Base-by-base conservation (phyloP, 2,888 invertebrate genomes). In the Megamerina dolium region DNA sequence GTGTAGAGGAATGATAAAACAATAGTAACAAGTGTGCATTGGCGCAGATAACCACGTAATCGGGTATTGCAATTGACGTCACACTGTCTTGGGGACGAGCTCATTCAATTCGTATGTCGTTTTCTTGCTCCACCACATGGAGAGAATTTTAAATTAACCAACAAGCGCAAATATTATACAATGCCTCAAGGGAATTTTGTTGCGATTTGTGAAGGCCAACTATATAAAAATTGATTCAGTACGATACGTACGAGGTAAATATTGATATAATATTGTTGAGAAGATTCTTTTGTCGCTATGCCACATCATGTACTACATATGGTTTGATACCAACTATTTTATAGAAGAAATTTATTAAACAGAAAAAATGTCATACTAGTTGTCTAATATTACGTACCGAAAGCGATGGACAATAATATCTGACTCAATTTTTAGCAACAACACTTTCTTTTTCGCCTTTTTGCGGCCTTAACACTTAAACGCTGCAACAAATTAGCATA, bases 91-190 rank as follows among this genome's bases (percentile, higher is more conserved):
- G n/a, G 48, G 52, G 35, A 46, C 50, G 17, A 50, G 41, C 2
- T 21, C 3, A 14, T 40, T 10, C 13, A 52, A 19, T n/a, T n/a
- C n/a, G n/a, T n/a, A n/a, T n/a, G n/a, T n/a, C 10, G 39, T 45
- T 1, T 51, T 17, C n/a, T 57, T 61, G 9, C 58, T 61, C 20
- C 48, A 43, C 55, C 59, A 64, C 2, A 69, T 53, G 12, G 57
- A 58, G 0, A 58, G 31, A 54, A 68, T 60, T 48, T 70, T 70
- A 30, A 52, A 58, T 36, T 57, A 47, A 5, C 61, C 58, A 10
- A 67, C 57, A 1, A 53, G 3, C 65, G 2, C 68, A 66, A 18
- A 68, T 57, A 33, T 61, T 70, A 0, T 66, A 61, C 45, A 61
- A 54, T 0, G 60, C 61, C 26, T 64, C 62, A 1, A n/a, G n/a